These are phyloP conservation scores for Cryptocheilus praepositus DNA, from an alignment of 2,888 invertebrate genomes.

Conservation along the genomic window DNA sequence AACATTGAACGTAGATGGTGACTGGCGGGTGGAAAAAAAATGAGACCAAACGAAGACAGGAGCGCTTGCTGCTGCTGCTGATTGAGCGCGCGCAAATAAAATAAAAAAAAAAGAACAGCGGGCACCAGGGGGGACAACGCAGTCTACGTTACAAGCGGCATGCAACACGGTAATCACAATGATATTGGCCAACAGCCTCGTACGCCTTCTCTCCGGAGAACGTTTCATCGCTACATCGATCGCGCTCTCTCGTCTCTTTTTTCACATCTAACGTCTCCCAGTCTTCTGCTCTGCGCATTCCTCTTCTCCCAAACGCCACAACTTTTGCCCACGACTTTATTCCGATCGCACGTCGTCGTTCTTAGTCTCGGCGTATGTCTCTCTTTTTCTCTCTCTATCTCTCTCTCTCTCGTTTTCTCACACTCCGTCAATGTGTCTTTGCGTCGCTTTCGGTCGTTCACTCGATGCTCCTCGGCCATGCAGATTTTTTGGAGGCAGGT, in stretches of 20 bases:
- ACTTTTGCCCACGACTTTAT: constrained; percentile 16
- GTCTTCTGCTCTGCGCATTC: constrained; percentile 12
- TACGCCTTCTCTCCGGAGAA: constrained; percentile 27
- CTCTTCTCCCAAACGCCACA: constrained; percentile 7
- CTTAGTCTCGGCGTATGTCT: constrained; percentile 21
- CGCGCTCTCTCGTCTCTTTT: background rate
- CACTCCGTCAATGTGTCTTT: constrained; percentile 16
- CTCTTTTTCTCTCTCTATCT: constrained; percentile 20
- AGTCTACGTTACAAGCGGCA: constrained; percentile 49
- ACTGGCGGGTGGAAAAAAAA: constrained; percentile 8
- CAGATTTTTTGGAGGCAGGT: constrained; percentile 43
- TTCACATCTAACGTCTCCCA: background rate
- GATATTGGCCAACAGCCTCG: constrained; percentile 44
- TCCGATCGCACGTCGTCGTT: constrained; percentile 34
- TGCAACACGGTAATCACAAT: constrained; percentile 61
- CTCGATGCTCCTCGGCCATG: constrained; percentile 40
- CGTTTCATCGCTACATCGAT: constrained; percentile 21
- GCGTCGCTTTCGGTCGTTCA: constrained; percentile 8
- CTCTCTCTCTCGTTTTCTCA: constrained; percentile 17
- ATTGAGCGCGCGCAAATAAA: background rate
- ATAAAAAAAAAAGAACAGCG: constrained; percentile 44
- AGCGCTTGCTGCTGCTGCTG: background rate
- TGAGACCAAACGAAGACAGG: constrained; percentile 23
- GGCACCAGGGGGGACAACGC: constrained; percentile 38
- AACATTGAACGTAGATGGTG: too few relatives aligned